Conservation (phyloP, 2,797 vertebrate genomes). For the Melanotaenia maccullochi region DNA sequence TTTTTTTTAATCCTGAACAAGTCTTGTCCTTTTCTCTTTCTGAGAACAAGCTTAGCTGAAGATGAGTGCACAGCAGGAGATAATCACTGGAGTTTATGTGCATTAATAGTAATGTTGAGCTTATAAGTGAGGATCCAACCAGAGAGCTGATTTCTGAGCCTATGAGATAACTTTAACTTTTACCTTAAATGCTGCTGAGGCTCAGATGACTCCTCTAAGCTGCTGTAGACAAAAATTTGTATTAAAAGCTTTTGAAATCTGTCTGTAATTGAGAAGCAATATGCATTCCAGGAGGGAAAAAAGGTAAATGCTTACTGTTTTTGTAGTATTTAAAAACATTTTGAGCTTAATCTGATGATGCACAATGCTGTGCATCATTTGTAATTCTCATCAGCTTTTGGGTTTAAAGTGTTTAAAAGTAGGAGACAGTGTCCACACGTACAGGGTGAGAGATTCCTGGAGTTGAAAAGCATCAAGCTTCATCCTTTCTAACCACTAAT, state of each 20-base stretch:
- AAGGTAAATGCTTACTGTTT: neutral
- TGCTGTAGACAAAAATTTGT: slow-evolving; percentile 7
- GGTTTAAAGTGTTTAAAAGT: neutral
- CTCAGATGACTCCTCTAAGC: slow-evolving; percentile 21
- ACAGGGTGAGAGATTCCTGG: neutral
- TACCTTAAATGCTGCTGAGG: slow-evolving; percentile 24
- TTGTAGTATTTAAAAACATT: neutral
- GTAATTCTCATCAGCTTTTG: slow-evolving; percentile 5
- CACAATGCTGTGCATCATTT: neutral
- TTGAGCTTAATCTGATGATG: neutral
- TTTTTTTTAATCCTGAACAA: slow-evolving; percentile 48
- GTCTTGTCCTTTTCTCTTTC: slow-evolving; percentile 23
- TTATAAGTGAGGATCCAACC: slow-evolving; percentile 41
- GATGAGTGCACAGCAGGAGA: slow-evolving; percentile 32
- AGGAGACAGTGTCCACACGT: neutral
- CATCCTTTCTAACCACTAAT: slow-evolving; percentile 26
- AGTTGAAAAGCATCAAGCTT: slow-evolving; percentile 34
- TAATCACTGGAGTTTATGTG: slow-evolving; percentile 41
- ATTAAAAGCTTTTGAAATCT: slow-evolving; percentile 1
- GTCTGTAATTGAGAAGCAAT: neutral
- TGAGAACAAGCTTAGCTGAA: slow-evolving; percentile 25
- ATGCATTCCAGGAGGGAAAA: neutral
- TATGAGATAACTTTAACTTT: slow-evolving; percentile 37
- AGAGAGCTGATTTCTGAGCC: slow-evolving; percentile 37
- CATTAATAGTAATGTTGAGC: slow-evolving; percentile 36